Evolutionary conservation across 1,140 invertebrate genomes (phyloP).

Genomic region (Ditylenchus dipsaci): DNA sequence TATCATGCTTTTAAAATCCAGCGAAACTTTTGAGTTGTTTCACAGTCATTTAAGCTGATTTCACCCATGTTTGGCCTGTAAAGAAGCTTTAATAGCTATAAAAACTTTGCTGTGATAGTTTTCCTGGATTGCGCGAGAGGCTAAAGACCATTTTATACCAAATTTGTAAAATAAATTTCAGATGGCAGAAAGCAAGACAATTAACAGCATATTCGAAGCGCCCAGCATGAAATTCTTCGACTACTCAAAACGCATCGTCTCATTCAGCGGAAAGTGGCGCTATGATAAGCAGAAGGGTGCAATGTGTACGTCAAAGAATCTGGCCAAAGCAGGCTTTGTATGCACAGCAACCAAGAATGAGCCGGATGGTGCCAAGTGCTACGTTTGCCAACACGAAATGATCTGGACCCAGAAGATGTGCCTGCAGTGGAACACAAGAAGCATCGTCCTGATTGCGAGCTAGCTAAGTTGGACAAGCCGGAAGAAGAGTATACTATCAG

Average conservation of each 20-base stretch:
- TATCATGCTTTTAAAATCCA: too few relatives aligned
- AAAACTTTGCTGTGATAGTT: too few relatives aligned
- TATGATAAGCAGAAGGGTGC: background rate
- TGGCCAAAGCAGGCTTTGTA: slow-evolving; percentile 4
- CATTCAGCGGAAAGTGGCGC: background rate
- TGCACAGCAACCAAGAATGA: slow-evolving; percentile 1
- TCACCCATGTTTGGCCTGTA: too few relatives aligned
- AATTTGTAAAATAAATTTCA: background rate
- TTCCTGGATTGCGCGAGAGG: too few relatives aligned
- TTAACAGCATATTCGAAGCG: background rate
- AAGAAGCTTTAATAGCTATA: too few relatives aligned
- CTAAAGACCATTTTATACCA: too few relatives aligned
- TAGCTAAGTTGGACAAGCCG: slow-evolving; percentile 3
- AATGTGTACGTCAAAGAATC: background rate
- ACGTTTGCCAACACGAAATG: slow-evolving; percentile 6
- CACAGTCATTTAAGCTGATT: too few relatives aligned
- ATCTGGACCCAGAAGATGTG: slow-evolving; percentile 7
- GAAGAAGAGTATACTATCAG: slow-evolving; percentile 6
- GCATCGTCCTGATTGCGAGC: slow-evolving; percentile 10
- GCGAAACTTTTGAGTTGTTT: too few relatives aligned
- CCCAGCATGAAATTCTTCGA: background rate
- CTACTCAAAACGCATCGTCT: background rate
- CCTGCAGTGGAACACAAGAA: background rate
- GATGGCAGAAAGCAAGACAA: background rate
- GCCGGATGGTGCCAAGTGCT: slow-evolving; percentile 4